Conservation (phyloP, 1,140 invertebrate genomes). For the Frieseomelitta varia region DNA sequence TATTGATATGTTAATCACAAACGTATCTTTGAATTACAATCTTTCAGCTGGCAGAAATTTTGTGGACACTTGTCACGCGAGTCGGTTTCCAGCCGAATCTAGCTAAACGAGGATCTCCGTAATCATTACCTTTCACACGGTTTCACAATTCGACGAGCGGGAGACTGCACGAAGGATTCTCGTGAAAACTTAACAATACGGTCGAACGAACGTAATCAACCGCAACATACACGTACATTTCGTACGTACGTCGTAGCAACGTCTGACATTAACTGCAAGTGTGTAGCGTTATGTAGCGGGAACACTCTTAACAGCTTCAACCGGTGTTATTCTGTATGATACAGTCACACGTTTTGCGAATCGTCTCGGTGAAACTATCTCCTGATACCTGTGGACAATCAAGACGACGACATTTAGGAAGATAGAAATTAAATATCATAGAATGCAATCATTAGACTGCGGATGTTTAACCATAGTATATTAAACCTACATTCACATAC, state of each 20-base stretch:
- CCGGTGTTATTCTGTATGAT: conserved; percentile 74
- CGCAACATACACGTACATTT: conserved; percentile 29
- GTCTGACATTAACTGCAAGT: conserved; percentile 73
- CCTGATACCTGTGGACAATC: conserved; percentile 50
- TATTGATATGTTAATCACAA: not conserved
- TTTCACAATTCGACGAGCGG: conserved; percentile 14
- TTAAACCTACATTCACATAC: no score
- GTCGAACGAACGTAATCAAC: conserved; percentile 33
- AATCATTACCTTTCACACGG: conserved; percentile 19
- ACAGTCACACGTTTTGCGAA: conserved; percentile 67
- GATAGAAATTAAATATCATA: not conserved
- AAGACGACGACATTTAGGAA: not conserved
- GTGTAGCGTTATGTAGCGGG: conserved; percentile 68
- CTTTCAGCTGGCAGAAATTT: not conserved
- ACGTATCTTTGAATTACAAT: conserved; percentile 16
- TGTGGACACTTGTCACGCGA: not conserved
- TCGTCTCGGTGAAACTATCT: conserved; percentile 42
- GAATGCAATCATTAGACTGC: not conserved
- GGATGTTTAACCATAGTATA: not conserved
- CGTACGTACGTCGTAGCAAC: conserved; percentile 50
- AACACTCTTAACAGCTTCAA: conserved; percentile 72
- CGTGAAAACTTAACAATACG: conserved; percentile 34
- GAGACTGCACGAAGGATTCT: conserved; percentile 26
- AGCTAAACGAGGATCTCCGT: not conserved
- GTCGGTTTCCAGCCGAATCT: not conserved